Base-by-base conservation (phyloP, 1,140 invertebrate species). In the Monochamus saltuarius region DNA sequence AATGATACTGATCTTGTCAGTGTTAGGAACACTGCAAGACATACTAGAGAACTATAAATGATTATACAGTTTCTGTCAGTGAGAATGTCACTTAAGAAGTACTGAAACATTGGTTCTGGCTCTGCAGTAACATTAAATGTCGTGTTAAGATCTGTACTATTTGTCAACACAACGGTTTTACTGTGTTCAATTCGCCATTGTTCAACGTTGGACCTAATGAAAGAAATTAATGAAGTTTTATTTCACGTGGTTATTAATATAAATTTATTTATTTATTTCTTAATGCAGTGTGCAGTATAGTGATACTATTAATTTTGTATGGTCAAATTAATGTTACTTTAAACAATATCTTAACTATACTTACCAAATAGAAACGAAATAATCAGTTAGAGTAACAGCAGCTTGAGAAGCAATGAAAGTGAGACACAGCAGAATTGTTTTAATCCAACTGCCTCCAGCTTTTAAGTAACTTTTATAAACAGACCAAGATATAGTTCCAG, bases 41-140 rank as follows among this genome's bases (percentile, higher is more conserved):
- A 91, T 75, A 96, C 96, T 77, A 96, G 95, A 7, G 83, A 80
- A 82, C 94, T 93, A 0, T 88, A 90, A 0, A 90, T 87, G 4
- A 87, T 80, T 34, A 93, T 84, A 0, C 96, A 14, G 9, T 50
- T 39, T 11, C 85, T 45, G 86, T 87, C n/a, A 78, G 76, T 69
- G 95, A 95, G 86, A 95, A 92, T 88, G 89, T 65, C 89, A 75
- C 0, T 42, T 13, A 42, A 82, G 62, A 7, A 88, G 63, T 2
- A 86, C 83, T 1, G 86, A 54, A 2, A 81, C 55, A 1, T 86
- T 77, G 17, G 82, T 67, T 0, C 69, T 61, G 0, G 70, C 8
- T 3, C 29, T 11, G 29, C 34, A 0, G 82, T 73, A 3, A 83
- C 75, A 1, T 62, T 72, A 0, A 73, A 67, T 56, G 81, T 80